Base-by-base conservation (phyloP, 2,888 invertebrate genomes). In the Rhamphomyia laevipes region DNA sequence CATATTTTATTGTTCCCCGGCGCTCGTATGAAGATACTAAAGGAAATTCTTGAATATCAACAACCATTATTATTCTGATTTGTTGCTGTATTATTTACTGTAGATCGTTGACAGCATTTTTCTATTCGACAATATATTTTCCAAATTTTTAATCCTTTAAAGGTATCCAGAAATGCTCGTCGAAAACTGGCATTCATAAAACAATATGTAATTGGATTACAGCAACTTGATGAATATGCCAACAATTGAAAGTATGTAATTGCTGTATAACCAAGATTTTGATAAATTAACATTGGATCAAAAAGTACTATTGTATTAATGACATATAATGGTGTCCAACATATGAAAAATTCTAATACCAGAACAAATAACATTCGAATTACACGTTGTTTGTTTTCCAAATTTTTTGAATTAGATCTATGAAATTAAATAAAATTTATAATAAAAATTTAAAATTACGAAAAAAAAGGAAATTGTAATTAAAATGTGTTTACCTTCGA, bases 151-250 rank as follows among this genome's bases (percentile, higher is more conserved):
- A 66, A 54, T 1, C 64, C 67, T 55, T 82, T 80, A 68, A 91
- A 84, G 2, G 85, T 79, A 45, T 80, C 77, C 46, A 88, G 74
- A 65, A 91, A 88, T 0, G 87, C 85, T 55, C 84, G 84, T 11
- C 88, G 73, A 63, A 92, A 92, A 65, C 86, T 86, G 56, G 81
- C 77, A 68, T 91, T 92, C 88, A 92, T 88, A 73, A 92, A 91
- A 70, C 91, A 90, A 66, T 91, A 92, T 0, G 90, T 92, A 60
- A 92, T 88, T 0, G 91, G 91, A 64, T 93, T 93, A 66, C 86
- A 86, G 65, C 89, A 90, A 9, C 86, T 84, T 1, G 86, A 86
- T 46, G 85, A 79, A 65, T 88, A 91, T 0, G 88, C 86, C 45
- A 90, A 65, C 23, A 90, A 74, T 55, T 88, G 87, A 1, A 88